Percentiles rank a stretch among this genome's conserved stretches.
These are phyloP conservation scores for Dendrocincla tyrannina DNA, from an alignment of 2,797 vertebrate species.

Conservation along the genomic window DNA sequence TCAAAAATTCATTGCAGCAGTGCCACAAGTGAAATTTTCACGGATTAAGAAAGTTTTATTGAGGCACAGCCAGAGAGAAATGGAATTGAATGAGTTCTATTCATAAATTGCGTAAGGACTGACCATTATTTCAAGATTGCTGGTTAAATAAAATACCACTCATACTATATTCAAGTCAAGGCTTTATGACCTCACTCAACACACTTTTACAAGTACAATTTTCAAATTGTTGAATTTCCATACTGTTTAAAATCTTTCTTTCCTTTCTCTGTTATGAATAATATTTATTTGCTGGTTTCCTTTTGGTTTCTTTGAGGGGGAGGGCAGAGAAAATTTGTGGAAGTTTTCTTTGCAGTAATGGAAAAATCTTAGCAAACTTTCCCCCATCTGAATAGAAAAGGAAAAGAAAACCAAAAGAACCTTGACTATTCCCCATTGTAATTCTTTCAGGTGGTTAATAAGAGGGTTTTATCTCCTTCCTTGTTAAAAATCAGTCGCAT, in stretches of 20 bases:
- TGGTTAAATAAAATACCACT: slow-evolving; percentile 59
- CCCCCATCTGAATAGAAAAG: not conserved
- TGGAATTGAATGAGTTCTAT: not conserved
- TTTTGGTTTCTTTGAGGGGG: not conserved
- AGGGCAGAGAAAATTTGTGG: not conserved
- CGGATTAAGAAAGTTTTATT: slow-evolving; percentile 45
- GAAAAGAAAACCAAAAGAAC: not conserved
- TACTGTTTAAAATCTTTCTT: not conserved
- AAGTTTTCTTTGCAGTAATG: not conserved
- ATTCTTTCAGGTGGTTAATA: not conserved
- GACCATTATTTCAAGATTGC: slow-evolving; percentile 18
- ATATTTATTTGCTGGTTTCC: not conserved
- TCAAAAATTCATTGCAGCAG: not conserved
- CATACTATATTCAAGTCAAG: slow-evolving; percentile 1
- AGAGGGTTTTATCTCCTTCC: not conserved
- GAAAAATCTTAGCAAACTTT: not conserved
- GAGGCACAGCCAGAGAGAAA: slow-evolving; percentile 37
- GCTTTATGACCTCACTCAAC: not conserved
- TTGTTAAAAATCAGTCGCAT: not conserved
- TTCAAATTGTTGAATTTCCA: not conserved
- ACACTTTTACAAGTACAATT: slow-evolving; percentile 1
- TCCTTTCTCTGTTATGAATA: not conserved
- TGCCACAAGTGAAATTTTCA: slow-evolving; percentile 4
- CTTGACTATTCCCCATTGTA: not conserved
- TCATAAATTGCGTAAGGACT: slow-evolving; percentile 24